Conservation (phyloP, 2,797 vertebrate genomes). For the Sorex maritimensis region DNA sequence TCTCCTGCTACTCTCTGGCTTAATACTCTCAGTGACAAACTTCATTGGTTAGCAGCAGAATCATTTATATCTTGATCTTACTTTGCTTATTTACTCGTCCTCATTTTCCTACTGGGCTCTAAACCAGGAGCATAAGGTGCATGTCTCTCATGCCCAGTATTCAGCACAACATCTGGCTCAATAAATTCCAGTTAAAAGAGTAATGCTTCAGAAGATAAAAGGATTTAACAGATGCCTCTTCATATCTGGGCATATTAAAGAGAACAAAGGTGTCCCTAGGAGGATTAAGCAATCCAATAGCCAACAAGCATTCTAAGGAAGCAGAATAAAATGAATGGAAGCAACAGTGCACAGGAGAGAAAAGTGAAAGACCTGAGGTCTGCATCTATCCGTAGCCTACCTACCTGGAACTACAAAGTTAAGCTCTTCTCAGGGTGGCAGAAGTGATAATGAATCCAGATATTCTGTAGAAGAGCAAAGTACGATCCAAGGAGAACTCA, state of each 20-base stretch:
- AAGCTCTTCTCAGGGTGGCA: neutral
- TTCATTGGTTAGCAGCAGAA: neutral
- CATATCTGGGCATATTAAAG: slow-evolving; percentile 68
- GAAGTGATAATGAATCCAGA: neutral
- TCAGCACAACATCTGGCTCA: slow-evolving; percentile 59
- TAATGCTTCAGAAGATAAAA: slow-evolving; percentile 79
- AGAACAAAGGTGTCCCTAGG: slow-evolving; percentile 73
- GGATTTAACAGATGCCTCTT: slow-evolving; percentile 77
- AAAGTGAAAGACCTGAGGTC: neutral
- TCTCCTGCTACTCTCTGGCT: neutral
- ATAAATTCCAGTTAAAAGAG: slow-evolving; percentile 78
- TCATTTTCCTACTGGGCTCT: neutral
- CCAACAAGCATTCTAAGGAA: slow-evolving; percentile 22
- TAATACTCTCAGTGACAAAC: neutral
- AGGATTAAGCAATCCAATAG: slow-evolving; percentile 66
- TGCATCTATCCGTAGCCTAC: neutral
- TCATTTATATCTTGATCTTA: neutral
- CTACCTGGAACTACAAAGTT: neutral
- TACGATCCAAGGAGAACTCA: neutral
- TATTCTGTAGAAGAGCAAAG: neutral
- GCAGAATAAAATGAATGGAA: slow-evolving; percentile 54
- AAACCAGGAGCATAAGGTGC: neutral
- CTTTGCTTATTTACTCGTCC: slow-evolving; percentile 49
- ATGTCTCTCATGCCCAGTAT: slow-evolving; percentile 24
- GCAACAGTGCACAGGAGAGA: neutral